Evolutionary conservation across 2,888 invertebrate species (phyloP).

Genomic region (Rotaria magnacalcarata): DNA sequence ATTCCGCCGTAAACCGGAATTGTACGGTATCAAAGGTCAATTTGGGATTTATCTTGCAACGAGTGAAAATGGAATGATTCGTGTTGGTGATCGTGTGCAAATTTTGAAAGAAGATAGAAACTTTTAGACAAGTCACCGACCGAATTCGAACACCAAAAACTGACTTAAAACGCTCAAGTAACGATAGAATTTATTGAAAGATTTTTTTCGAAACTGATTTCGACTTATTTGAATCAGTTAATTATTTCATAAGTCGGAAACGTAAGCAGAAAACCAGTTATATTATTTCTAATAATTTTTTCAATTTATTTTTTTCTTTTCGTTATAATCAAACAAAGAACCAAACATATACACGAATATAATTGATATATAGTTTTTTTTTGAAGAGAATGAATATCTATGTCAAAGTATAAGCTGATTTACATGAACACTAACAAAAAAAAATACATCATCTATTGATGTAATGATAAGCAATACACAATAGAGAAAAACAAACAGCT

Average conservation of each 20-base stretch:
- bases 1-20: neutral
- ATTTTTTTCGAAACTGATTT: too few species aligned
- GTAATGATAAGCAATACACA: neutral
- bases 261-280: too few species aligned
- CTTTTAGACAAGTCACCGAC: neutral
- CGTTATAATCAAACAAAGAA: too few species aligned
- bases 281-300: too few species aligned
- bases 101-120: neutral
- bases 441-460: neutral
- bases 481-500: neutral
- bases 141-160: neutral
- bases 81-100: neutral
- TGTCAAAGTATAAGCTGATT: too few species aligned
- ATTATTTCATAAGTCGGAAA: too few species aligned
- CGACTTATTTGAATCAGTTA: too few species aligned
- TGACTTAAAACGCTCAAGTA: neutral
- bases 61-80: neutral
- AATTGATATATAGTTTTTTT: too few species aligned
- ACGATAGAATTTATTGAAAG: neutral
- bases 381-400: too few species aligned
- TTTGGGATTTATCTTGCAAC: slow-evolving; percentile 23
- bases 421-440: too few species aligned
- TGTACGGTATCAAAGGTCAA: neutral
- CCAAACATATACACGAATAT: too few species aligned
- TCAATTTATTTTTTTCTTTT: too few species aligned